These are phyloP conservation scores for Rhagonycha lutea DNA, from an alignment of 2,888 invertebrate species.

Conservation along the genomic window DNA sequence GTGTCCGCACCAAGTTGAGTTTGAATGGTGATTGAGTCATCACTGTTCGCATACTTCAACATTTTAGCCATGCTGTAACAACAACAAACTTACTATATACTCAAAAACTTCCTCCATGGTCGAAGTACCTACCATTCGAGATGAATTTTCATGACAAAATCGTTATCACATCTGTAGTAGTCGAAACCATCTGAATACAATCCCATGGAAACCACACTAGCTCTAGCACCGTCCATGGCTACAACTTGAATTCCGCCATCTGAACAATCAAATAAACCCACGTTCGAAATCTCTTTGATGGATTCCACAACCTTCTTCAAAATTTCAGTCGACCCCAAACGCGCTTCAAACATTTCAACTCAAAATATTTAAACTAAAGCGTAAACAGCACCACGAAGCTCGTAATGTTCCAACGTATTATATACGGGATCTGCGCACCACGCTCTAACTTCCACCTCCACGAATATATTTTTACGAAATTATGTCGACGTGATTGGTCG, in stretches of 20 bases:
- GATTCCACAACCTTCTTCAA: constrained; percentile 98
- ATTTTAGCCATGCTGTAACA: constrained; percentile 89
- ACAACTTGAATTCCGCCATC: constrained; percentile 87
- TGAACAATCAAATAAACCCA: constrained; percentile 98
- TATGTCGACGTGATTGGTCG: background rate
- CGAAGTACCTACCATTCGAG: constrained; percentile 70
- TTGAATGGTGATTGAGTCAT: constrained; percentile 95
- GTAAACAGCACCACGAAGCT: no score
- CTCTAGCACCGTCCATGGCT: constrained; percentile 99
- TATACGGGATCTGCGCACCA: no score
- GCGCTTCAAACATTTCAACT: constrained; percentile 94
- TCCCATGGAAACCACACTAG: constrained; percentile 92
- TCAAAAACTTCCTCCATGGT: background rate
- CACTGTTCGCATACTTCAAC: constrained; percentile 93
- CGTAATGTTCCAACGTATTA: no score
- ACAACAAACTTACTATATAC: constrained; percentile 1
- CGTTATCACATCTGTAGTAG: constrained; percentile 96
- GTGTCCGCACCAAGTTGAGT: constrained; percentile 95
- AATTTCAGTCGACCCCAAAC: constrained; percentile 85
- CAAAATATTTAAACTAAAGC: no score
- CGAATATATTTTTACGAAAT: background rate
- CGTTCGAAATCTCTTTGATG: constrained; percentile 95
- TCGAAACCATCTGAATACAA: constrained; percentile 95
- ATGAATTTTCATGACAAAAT: constrained; percentile 97
- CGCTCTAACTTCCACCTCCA: background rate